Conservation (phyloP, 2,797 vertebrate species). For the Sebastes miniatus region DNA sequence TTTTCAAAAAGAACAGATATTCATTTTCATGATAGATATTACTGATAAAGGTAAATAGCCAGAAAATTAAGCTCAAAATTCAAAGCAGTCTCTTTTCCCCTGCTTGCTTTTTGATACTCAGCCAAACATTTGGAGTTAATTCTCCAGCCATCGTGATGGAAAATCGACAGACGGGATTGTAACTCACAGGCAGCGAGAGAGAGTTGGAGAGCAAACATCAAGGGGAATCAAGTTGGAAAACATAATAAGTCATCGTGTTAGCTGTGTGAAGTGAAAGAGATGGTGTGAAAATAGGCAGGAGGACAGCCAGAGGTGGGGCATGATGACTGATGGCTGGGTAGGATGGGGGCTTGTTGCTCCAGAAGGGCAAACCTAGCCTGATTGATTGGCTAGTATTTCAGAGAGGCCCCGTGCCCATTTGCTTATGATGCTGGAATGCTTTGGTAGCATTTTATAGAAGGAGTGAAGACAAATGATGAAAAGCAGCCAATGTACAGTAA, state of each 20-base stretch:
- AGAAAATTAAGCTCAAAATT: conserved; percentile 44
- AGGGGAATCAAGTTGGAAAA: conserved; percentile 76
- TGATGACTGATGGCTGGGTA: conserved; percentile 78
- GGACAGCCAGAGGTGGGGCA: conserved; percentile 72
- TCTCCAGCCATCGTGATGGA: conserved; percentile 76
- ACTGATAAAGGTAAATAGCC: conserved; percentile 66
- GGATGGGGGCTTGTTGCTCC: conserved; percentile 69
- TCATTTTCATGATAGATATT: conserved; percentile 38
- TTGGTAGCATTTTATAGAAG: conserved; percentile 39
- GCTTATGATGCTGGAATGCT: conserved; percentile 53
- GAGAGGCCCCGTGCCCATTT: conserved; percentile 54
- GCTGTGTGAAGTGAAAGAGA: conserved; percentile 66
- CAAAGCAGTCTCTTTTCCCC: conserved; percentile 6
- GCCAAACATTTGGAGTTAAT: conserved; percentile 84
- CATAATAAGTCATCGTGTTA: conserved; percentile 77
- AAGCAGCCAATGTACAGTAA: neutral
- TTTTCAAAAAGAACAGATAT: conserved; percentile 43
- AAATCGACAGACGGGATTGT: conserved; percentile 72
- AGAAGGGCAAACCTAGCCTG: conserved; percentile 79
- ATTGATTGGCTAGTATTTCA: conserved; percentile 75
- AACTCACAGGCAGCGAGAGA: conserved; percentile 72
- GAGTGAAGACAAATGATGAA: conserved; percentile 37
- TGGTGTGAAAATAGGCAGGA: conserved; percentile 77
- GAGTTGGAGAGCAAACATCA: conserved; percentile 72
- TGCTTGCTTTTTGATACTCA: conserved; percentile 60